Percentiles rank a stretch among this genome's conserved stretches.
Evolutionary conservation across 1,140 invertebrate genomes (phyloP).

Genomic region (Anadara kagoshimensis): DNA sequence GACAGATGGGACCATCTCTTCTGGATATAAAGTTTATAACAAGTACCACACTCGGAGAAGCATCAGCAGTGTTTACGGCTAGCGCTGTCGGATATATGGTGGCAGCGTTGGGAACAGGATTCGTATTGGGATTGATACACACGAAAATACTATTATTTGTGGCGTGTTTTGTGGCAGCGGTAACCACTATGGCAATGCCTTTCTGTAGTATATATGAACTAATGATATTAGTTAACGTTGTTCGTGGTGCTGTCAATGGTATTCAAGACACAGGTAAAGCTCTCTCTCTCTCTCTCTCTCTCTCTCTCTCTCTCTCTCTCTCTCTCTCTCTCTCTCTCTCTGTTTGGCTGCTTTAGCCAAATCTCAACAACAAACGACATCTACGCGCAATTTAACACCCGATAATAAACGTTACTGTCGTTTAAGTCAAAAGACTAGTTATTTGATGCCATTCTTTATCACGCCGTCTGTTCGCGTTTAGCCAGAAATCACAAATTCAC

Average conservation of each 20-base stretch:
- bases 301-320: too few relatives aligned
- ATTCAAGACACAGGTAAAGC: slow-evolving; percentile 50
- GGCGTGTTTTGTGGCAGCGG: slow-evolving; percentile 14
- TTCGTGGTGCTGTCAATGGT: slow-evolving; percentile 33
- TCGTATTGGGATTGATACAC: slow-evolving; percentile 50
- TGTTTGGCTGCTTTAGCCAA: too few relatives aligned
- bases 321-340: too few relatives aligned
- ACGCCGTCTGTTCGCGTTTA: too few relatives aligned
- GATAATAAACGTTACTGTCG: too few relatives aligned
- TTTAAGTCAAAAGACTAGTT: too few relatives aligned
- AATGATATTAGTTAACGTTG: slow-evolving; percentile 40
- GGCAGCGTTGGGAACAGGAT: slow-evolving; percentile 50
- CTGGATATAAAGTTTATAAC: slow-evolving; percentile 62
- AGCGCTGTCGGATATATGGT: slow-evolving; percentile 54
- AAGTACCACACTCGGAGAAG: slow-evolving; percentile 43
- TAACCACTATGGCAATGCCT: slow-evolving; percentile 32
- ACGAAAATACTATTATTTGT: slow-evolving; percentile 30
- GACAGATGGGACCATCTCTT: slow-evolving; percentile 68
- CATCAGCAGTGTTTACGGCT: slow-evolving; percentile 51
- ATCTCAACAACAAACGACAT: too few relatives aligned
- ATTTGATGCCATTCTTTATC: too few relatives aligned
- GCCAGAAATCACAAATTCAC: too few relatives aligned
- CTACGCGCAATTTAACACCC: too few relatives aligned
- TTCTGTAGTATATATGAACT: slow-evolving; percentile 47
- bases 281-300: not conserved